These are phyloP conservation scores for Hermodice carunculata DNA, from an alignment of 2,888 invertebrate genomes.

Conservation along the genomic window DNA sequence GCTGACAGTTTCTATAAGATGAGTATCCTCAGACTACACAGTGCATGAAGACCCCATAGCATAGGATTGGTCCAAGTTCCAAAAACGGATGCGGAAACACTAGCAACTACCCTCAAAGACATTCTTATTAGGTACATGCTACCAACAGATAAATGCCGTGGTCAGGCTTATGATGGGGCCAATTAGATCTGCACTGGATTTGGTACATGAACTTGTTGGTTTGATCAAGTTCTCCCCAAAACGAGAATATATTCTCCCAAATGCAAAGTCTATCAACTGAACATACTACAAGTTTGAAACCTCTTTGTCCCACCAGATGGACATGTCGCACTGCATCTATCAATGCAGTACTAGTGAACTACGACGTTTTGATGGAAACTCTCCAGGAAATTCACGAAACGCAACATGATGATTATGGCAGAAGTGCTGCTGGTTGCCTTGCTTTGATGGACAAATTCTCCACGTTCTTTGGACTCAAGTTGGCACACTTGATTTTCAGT, in stretches of 20 bases:
- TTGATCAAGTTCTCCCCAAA: background rate
- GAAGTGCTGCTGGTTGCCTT: background rate
- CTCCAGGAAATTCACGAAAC: background rate
- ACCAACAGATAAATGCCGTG: background rate
- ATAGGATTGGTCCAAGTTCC: background rate
- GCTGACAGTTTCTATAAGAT: background rate
- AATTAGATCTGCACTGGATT: constrained; percentile 1
- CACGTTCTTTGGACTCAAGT: background rate
- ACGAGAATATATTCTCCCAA: background rate
- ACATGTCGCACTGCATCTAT: no score
- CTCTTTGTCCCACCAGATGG: constrained; percentile 1
- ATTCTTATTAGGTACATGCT: background rate
- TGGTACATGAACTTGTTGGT: background rate
- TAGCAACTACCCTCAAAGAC: background rate
- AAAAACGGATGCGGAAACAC: background rate
- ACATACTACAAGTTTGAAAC: background rate
- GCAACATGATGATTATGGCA: constrained; percentile 7
- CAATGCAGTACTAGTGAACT: background rate
- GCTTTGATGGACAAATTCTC: background rate
- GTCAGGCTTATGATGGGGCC: constrained; percentile 17
- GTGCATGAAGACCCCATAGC: background rate
- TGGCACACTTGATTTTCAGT: background rate
- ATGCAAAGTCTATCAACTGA: background rate
- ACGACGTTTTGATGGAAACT: background rate
- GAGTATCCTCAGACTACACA: background rate